A percentile compares a stretch with the other conserved stretches of the same genome.
phyloP scores from a whole-genome alignment of 2,797 vertebrate genomes.

The Ctenopoma multispine region DNA sequence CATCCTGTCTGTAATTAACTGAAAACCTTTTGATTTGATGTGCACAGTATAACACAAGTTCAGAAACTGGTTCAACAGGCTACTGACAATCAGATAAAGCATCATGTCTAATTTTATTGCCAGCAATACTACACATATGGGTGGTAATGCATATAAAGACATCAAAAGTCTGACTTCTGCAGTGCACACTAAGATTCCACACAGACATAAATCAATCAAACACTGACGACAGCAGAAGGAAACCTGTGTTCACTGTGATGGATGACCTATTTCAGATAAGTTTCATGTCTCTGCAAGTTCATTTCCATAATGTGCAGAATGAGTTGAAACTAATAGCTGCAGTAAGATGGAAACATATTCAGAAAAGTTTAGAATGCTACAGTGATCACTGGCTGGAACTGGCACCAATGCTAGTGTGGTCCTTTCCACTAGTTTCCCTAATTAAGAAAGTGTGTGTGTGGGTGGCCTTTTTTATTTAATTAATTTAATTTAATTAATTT shows the following conservation, averaged over 20 bases:
- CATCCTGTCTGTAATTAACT: neutral
- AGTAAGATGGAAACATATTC: neutral
- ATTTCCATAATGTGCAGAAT: constrained; percentile 9
- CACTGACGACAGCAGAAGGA: neutral
- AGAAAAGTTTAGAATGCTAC: neutral
- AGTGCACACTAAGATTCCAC: neutral
- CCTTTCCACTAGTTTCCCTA: neutral
- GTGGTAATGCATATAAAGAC: neutral
- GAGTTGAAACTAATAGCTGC: neutral
- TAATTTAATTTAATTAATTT: too few relatives aligned
- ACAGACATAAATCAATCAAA: constrained; percentile 2
- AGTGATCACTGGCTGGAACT: neutral
- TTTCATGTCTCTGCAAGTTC: neutral
- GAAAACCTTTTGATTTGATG: neutral
- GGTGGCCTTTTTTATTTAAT: too few relatives aligned
- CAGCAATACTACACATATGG: neutral
- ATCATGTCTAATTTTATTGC: neutral
- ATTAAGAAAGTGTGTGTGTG: neutral
- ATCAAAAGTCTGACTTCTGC: neutral
- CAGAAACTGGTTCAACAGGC: neutral
- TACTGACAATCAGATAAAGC: neutral
- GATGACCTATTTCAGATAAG: neutral
- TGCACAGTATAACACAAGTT: too few relatives aligned
- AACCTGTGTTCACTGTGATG: neutral
- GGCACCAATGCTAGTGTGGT: neutral